Percentiles rank a stretch among this genome's conserved stretches.
Conservation (phyloP, 1,140 invertebrate genomes). For the Microvelia longipes region DNA sequence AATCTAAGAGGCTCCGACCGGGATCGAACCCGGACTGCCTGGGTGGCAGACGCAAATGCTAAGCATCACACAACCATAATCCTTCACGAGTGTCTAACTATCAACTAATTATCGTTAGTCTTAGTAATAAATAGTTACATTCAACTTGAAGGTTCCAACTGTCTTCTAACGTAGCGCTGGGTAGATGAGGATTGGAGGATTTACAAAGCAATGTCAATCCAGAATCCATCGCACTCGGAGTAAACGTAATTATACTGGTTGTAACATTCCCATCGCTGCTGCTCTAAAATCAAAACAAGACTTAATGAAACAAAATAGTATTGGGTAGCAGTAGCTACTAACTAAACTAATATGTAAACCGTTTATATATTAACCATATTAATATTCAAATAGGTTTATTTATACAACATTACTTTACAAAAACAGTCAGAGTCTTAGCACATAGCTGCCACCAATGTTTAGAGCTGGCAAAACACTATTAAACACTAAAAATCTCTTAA, state of each 20-base stretch:
- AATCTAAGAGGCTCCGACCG: too few relatives aligned
- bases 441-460: too few relatives aligned
- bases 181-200: constrained; percentile 66
- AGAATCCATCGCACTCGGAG: constrained; percentile 66
- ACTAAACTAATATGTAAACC: too few relatives aligned
- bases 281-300: not conserved
- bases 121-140: constrained; percentile 35
- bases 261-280: constrained; percentile 31
- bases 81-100: not conserved
- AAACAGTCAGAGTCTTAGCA: too few relatives aligned
- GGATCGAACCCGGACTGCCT: too few relatives aligned
- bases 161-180: constrained; percentile 51
- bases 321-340: too few relatives aligned
- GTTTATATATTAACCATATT: too few relatives aligned
- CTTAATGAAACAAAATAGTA: not conserved
- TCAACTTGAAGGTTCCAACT: constrained; percentile 62
- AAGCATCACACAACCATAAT: not conserved
- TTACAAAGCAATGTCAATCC: constrained; percentile 72
- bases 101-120: not conserved
- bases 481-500: too few relatives aligned
- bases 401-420: too few relatives aligned
- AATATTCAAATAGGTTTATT: too few relatives aligned
- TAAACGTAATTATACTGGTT: constrained; percentile 62
- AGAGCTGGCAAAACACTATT: too few relatives aligned
- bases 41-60: too few relatives aligned